These are phyloP conservation scores for Zaprionus bogoriensis DNA, from an alignment of 2,888 invertebrate genomes.

Conservation along the genomic window DNA sequence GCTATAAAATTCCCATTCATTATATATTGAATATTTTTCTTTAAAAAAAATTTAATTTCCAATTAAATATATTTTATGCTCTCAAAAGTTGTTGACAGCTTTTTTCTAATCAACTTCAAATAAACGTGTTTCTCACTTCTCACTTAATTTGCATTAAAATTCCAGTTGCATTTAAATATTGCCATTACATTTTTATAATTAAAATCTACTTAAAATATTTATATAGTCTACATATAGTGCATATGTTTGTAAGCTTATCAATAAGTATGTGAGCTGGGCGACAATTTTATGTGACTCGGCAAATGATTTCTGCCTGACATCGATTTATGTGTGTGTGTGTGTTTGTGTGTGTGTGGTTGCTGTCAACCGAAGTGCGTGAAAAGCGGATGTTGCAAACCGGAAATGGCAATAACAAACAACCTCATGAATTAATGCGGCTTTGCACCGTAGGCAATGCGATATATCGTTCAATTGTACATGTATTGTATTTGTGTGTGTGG, in stretches of 20 bases:
- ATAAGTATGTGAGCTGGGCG: neutral
- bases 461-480: constrained; percentile 29
- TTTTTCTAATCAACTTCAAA: too few species aligned
- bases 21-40: too few species aligned
- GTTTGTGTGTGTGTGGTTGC: constrained; percentile 16
- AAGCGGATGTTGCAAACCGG: constrained; percentile 68
- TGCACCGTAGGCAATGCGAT: constrained; percentile 34
- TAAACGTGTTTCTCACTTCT: too few species aligned
- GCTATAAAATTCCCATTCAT: too few species aligned
- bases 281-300: constrained; percentile 27
- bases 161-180: too few species aligned
- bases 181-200: constrained; percentile 25
- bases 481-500: neutral
- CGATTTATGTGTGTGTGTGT: constrained; percentile 9
- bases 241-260: too few species aligned
- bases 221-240: too few species aligned
- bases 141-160: too few species aligned
- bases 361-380: constrained; percentile 48
- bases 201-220: constrained; percentile 21
- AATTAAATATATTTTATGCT: too few species aligned
- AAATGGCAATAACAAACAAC: constrained; percentile 66
- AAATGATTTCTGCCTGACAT: constrained; percentile 27
- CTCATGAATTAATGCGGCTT: constrained; percentile 68
- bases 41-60: too few species aligned
- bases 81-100: too few species aligned